phyloP scores from a whole-genome alignment of 2,888 invertebrate species.

The Parelbella ahira region DNA sequence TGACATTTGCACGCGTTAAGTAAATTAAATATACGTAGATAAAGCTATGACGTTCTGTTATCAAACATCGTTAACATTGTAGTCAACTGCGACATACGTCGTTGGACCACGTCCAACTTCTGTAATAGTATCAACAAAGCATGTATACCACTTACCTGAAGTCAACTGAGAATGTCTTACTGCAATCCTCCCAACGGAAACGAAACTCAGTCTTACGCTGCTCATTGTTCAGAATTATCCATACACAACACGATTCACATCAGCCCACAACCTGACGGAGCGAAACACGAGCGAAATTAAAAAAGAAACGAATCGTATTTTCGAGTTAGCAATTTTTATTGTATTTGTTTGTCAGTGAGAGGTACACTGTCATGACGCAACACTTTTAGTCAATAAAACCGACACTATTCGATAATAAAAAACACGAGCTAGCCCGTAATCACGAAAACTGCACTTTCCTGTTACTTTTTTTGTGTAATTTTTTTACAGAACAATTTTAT shows the following conservation, averaged over 20 bases:
- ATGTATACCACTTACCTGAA: slow-evolving; percentile 56
- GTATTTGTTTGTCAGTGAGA: slow-evolving; percentile 79
- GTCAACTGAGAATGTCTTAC: slow-evolving; percentile 69
- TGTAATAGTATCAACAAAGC: slow-evolving; percentile 21
- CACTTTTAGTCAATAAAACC: slow-evolving; percentile 76
- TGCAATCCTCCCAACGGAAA: slow-evolving; percentile 72
- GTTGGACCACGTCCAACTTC: slow-evolving; percentile 60
- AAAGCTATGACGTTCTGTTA: slow-evolving; percentile 54
- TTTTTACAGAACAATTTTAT: slow-evolving; percentile 69
- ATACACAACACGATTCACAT: slow-evolving; percentile 57
- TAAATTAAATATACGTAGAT: slow-evolving; percentile 28
- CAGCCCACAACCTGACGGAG: slow-evolving; percentile 54
- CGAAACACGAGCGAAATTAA: slow-evolving; percentile 49
- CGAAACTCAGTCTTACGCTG: slow-evolving; percentile 73
- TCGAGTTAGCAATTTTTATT: slow-evolving; percentile 63
- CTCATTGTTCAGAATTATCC: slow-evolving; percentile 57
- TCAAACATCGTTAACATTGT: slow-evolving; percentile 54
- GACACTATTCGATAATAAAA: slow-evolving; percentile 27
- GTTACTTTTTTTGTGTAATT: slow-evolving; percentile 56
- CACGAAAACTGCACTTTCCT: slow-evolving; percentile 69
- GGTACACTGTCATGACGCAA: slow-evolving; percentile 78
- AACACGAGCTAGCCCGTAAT: slow-evolving; percentile 52
- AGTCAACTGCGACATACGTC: slow-evolving; percentile 47
- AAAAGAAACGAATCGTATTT: slow-evolving; percentile 37
- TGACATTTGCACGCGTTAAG: slow-evolving; percentile 26